Percentiles rank a stretch among this genome's conserved stretches.
These are phyloP conservation scores for Novumbra hubbsi DNA, from an alignment of 2,797 vertebrate species.

Conservation along the genomic window DNA sequence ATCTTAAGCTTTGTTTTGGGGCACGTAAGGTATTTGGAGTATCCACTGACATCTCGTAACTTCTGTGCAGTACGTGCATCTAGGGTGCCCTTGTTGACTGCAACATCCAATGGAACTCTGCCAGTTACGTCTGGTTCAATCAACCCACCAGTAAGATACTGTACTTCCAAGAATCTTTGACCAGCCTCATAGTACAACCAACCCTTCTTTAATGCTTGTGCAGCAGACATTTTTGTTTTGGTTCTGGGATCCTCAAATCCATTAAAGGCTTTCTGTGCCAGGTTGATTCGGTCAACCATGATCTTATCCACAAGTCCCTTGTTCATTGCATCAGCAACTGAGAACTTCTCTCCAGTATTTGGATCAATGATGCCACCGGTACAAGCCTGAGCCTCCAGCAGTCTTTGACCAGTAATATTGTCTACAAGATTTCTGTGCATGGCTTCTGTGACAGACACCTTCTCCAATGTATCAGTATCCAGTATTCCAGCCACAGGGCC, in stretches of 20 bases:
- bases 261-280: constrained; percentile 94
- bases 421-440: constrained; percentile 95
- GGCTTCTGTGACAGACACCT: constrained; percentile 93
- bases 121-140: constrained; percentile 85
- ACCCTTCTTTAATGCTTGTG: constrained; percentile 96
- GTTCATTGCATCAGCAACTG: constrained; percentile 83
- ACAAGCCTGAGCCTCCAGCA: constrained; percentile 96
- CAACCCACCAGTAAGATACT: constrained; percentile 94
- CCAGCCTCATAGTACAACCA: constrained; percentile 98
- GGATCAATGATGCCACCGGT: constrained; percentile 96
- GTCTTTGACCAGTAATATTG: constrained; percentile 93
- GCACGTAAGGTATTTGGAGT: constrained; percentile 97
- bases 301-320: constrained; percentile 93
- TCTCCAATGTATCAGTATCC: constrained; percentile 96
- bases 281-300: constrained; percentile 96
- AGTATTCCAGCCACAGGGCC: constrained; percentile 93
- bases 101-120: constrained; percentile 89
- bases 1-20: constrained; percentile 99
- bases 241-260: constrained; percentile 98
- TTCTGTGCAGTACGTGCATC: constrained; percentile 93
- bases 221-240: constrained; percentile 96
- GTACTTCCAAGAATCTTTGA: constrained; percentile 95
- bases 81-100: constrained; percentile 88
- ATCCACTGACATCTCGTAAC: constrained; percentile 86
- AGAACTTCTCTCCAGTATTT: constrained; percentile 84